Evolutionary conservation across 2,113 vertebrate genomes (phyloP).

Genomic region (Lagenorhynchus albirostris): DNA sequence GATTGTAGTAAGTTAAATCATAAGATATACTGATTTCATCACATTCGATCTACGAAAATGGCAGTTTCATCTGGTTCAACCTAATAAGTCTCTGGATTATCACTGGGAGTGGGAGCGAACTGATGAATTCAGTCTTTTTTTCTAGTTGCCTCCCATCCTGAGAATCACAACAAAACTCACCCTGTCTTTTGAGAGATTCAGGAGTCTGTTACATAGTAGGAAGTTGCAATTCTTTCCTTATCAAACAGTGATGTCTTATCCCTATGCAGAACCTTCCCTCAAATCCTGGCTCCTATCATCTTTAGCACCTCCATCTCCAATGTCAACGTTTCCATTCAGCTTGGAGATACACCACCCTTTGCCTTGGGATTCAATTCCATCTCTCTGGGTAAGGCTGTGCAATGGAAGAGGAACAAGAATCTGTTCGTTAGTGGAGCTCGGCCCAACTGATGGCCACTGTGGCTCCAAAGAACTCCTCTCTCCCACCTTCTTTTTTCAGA

Average conservation of each 20-base stretch:
- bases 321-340: constrained; percentile 93
- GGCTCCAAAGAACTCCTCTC: neutral
- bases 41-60: neutral
- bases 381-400: constrained; percentile 84
- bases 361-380: constrained; percentile 94
- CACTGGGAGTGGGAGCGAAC: neutral
- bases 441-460: neutral
- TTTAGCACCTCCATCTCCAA: constrained; percentile 91
- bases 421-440: neutral
- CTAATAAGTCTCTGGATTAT: neutral
- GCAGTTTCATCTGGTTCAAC: constrained; percentile 13
- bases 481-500: constrained; percentile 72
- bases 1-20: neutral
- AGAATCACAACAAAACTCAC: neutral
- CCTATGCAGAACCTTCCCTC: constrained; percentile 85
- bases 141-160: neutral
- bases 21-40: neutral
- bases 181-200: constrained; percentile 14
- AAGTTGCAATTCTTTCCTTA: neutral
- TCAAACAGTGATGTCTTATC: constrained; percentile 15
- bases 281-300: constrained; percentile 91
- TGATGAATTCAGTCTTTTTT: neutral
- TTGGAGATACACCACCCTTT: constrained; percentile 95
- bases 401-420: neutral
- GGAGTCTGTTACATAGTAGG: neutral